These are phyloP conservation scores for Conus ventricosus DNA, from an alignment of 1,140 invertebrate species.

Conservation along the genomic window DNA sequence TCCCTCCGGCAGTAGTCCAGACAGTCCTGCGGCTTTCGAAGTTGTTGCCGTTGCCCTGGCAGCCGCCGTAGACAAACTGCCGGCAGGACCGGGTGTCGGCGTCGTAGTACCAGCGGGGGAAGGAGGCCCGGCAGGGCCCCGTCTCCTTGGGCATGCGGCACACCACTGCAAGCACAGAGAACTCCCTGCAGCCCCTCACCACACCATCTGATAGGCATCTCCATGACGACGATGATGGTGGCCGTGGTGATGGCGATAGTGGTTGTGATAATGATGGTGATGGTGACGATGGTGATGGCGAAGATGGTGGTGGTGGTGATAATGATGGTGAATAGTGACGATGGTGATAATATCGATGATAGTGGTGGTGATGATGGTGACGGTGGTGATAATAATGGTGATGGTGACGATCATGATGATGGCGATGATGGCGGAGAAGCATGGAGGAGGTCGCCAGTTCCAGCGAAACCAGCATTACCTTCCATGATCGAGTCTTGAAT, in stretches of 20 bases:
- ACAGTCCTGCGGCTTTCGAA: conserved; percentile 46
- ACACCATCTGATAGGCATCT: not conserved
- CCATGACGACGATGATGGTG: too few relatives aligned
- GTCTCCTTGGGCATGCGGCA: conserved; percentile 68
- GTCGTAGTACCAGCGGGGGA: conserved; percentile 81
- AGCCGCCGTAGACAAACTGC: conserved; percentile 64
- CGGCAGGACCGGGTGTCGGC: conserved; percentile 50
- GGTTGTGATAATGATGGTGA: not conserved
- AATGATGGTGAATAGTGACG: too few relatives aligned
- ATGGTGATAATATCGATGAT: too few relatives aligned
- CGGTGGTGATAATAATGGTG: too few relatives aligned
- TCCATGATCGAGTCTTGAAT: too few relatives aligned
- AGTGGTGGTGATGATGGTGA: too few relatives aligned
- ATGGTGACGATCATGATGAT: too few relatives aligned
- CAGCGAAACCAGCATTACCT: too few relatives aligned
- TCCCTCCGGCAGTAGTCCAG: not conserved
- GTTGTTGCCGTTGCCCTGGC: conserved; percentile 67
- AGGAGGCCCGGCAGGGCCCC: conserved; percentile 79
- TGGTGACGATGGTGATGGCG: not conserved
- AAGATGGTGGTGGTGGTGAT: too few relatives aligned
- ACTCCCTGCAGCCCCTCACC: not conserved
- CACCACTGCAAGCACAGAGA: conserved; percentile 34
- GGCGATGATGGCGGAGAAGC: too few relatives aligned
- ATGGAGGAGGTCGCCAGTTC: too few relatives aligned
- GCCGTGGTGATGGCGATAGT: too few relatives aligned